These are phyloP conservation scores for Manis crassicaudata DNA, from an alignment of 2,797 vertebrate species.

Conservation along the genomic window DNA sequence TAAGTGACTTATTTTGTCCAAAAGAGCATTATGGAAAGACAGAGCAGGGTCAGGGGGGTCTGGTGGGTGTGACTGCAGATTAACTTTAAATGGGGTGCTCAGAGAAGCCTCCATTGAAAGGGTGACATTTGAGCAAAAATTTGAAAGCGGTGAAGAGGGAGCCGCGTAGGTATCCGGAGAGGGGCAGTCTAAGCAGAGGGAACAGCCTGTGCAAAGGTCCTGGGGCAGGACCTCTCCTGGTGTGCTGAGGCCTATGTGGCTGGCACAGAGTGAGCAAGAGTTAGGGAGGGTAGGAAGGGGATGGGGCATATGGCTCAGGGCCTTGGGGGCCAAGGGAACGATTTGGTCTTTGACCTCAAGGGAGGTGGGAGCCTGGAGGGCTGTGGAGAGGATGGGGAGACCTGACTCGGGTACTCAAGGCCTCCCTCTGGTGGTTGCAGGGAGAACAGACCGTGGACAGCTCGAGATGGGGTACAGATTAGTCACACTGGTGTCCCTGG, in stretches of 20 bases:
- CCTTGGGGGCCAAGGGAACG: no score
- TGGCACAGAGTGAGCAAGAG: not conserved
- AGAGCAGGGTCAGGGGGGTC: not conserved
- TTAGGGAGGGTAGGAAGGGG: not conserved
- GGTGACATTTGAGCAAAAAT: not conserved
- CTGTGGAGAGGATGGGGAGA: not conserved
- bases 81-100: not conserved
- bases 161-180: not conserved
- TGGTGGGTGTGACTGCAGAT: not conserved
- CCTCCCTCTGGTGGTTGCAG: not conserved
- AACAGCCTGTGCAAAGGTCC: not conserved
- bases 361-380: not conserved
- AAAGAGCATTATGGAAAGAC: not conserved
- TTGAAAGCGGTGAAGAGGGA: not conserved
- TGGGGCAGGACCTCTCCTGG: not conserved
- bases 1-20: not conserved
- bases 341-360: not conserved
- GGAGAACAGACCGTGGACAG: not conserved
- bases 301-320: rapidly evolving
- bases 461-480: not conserved
- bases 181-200: not conserved
- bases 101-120: not conserved
- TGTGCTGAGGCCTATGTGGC: not conserved
- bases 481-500: not conserved
- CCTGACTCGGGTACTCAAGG: not conserved